Base-by-base conservation (phyloP, 2,888 invertebrate species). In the Perithous albicinctus region DNA sequence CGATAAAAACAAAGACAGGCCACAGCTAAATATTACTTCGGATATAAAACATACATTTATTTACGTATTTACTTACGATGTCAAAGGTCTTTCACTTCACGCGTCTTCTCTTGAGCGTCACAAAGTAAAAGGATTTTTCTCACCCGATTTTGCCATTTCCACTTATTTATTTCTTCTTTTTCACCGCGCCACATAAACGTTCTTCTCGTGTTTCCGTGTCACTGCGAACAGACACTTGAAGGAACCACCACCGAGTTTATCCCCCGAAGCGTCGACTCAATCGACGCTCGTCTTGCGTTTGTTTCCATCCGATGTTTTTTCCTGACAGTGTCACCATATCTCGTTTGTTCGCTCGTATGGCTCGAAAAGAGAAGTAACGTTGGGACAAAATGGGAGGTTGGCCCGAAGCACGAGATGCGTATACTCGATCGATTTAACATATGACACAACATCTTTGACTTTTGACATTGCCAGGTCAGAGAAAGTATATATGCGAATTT, bases 101-200 rank as follows among this genome's bases (percentile, higher is more conserved):
- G 48, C 10, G n/a, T 48, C 8, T 54, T n/a, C 8, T 5, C 23
- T n/a, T 3, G 2, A 41, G 51, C 43, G 20, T 18, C 18, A 72
- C 43, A n/a, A 51, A 66, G 51, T 66, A 61, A 67, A 59, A 48
- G 43, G 48, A 66, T 64, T 70, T 29, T 15, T 26, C 35, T 61
- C 74, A 56, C 51, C 46, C 43, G 8, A 8, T 54, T 76, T 32
- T 18, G n/a, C 51, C 26, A n/a, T 54, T 48, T 26, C 3, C 54
- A 15, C n/a, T 8, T 10, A 26, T 54, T 26, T 23, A 54, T 54
- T 26, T 26, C n/a, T 26, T 54, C 23, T 26, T 54, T 23, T 54
- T 3, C 26, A 23, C 46, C 61, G 63, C 77, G 59, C 41, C 35
- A 70, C 51, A 70, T 79, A 80, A 83, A 80, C 61, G 80, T 75